phyloP scores from a whole-genome alignment of 2,113 vertebrate genomes.

The Mustelus asterias region DNA sequence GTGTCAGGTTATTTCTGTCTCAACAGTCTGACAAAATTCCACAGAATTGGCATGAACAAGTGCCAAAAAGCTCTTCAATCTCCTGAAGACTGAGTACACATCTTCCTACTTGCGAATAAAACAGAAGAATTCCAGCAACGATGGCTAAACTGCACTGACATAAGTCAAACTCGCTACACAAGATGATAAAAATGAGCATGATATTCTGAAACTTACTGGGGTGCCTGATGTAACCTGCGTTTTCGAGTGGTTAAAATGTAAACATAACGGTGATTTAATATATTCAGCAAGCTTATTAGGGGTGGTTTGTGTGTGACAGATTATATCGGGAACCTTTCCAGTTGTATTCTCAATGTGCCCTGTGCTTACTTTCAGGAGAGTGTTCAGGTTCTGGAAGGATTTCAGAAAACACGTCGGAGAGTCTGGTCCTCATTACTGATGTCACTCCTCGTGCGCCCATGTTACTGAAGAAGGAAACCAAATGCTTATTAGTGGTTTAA shows the following conservation, averaged over 20 bases:
- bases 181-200: not conserved
- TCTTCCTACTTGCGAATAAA: not conserved
- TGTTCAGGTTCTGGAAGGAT: constrained; percentile 17
- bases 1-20: not conserved
- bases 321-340: not conserved
- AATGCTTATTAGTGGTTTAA: constrained; percentile 33
- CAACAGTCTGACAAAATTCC: not conserved
- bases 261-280: not conserved
- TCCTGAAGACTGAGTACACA: not conserved
- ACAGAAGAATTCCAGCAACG: not conserved
- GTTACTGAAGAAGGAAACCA: not conserved
- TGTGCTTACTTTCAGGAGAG: constrained; percentile 21
- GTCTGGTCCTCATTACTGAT: constrained; percentile 32
- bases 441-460: constrained; percentile 13
- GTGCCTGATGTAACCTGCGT: not conserved
- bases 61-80: not conserved
- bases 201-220: not conserved
- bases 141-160: not conserved
- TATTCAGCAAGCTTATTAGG: not conserved
- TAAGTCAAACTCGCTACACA: not conserved
- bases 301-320: not conserved
- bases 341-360: constrained; percentile 9
- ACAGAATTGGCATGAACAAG: not conserved
- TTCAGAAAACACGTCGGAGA: constrained; percentile 5
- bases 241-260: not conserved